Conservation (phyloP, 2,113 vertebrate species). For the Recurvirostra avosetta region DNA sequence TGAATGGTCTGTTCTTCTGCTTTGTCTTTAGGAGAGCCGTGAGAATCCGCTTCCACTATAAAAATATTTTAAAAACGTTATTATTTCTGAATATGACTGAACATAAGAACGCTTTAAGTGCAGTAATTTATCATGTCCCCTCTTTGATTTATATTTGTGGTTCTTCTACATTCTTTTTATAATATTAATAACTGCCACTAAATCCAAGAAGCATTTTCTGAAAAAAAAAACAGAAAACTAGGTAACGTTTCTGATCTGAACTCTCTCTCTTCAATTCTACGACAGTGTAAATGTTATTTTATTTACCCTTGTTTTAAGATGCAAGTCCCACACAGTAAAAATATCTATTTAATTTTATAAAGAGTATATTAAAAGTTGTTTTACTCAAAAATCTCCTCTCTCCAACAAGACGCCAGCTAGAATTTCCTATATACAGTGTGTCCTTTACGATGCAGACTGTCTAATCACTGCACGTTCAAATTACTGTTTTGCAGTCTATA, state of each 20-base stretch:
- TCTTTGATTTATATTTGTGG: not conserved
- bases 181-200: not conserved
- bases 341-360: not conserved
- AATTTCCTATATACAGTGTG: not conserved
- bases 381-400: not conserved
- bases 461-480: not conserved
- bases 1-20: not conserved
- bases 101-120: not conserved
- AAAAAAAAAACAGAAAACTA: not conserved
- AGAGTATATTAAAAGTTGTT: not conserved
- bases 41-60: constrained; percentile 30
- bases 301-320: not conserved
- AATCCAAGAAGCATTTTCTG: not conserved
- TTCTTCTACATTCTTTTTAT: not conserved
- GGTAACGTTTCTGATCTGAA: not conserved
- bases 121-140: not conserved
- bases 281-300: not conserved
- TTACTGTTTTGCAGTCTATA: not conserved
- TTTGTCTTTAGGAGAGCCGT: not conserved
- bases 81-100: not conserved
- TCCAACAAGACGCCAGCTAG: not conserved
- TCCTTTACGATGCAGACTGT: not conserved
- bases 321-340: not conserved
- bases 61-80: not conserved
- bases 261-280: not conserved